Percentiles rank a stretch among this genome's conserved stretches.
phyloP scores from a whole-genome alignment of 1,140 invertebrate species.

The Ruditapes philippinarum region DNA sequence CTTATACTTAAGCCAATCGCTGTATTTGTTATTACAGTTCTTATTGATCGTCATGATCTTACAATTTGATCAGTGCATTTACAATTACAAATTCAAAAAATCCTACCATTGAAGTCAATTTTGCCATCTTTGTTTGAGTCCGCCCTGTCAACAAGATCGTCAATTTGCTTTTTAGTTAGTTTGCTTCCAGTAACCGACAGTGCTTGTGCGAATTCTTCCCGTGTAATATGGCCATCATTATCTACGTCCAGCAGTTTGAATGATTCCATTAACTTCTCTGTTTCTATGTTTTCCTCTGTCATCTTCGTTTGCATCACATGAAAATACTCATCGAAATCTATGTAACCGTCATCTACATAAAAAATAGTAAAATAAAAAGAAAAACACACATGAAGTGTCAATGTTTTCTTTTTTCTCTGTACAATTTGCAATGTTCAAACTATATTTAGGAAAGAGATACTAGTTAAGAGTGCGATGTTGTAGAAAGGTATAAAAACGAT shows the following conservation, averaged over 20 bases:
- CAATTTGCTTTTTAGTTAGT: constrained; percentile 43
- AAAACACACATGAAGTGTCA: no score
- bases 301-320: constrained; percentile 32
- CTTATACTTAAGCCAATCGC: no score
- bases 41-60: no score
- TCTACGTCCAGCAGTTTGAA: constrained; percentile 63
- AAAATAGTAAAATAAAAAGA: no score
- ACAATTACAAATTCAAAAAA: no score
- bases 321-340: constrained; percentile 59
- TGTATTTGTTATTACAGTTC: no score
- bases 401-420: no score
- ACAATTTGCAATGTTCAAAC: no score
- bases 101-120: constrained; percentile 60
- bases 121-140: constrained; percentile 57
- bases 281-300: constrained; percentile 38
- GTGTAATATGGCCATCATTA: constrained; percentile 85
- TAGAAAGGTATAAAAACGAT: no score
- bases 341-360: constrained; percentile 53
- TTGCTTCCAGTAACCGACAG: background rate
- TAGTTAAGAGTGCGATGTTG: no score
- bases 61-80: no score
- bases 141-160: constrained; percentile 15
- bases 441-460: no score
- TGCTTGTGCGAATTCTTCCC: constrained; percentile 3
- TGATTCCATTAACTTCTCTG: constrained; percentile 51